These are phyloP conservation scores for Odontophorus gujanensis DNA, from an alignment of 2,113 vertebrate species.

Conservation along the genomic window DNA sequence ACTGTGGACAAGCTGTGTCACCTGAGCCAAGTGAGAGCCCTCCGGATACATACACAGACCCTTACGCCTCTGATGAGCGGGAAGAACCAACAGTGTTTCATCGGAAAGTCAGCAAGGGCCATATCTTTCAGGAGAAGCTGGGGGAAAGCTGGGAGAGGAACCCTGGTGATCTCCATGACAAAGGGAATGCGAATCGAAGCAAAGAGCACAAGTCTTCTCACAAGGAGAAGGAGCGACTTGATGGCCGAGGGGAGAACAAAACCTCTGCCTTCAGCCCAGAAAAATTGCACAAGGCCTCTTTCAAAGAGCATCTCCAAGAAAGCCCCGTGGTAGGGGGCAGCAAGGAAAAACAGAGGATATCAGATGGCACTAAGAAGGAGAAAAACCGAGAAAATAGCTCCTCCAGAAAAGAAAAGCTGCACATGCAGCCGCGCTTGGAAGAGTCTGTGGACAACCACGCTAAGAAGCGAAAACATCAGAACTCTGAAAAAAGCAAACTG, in stretches of 20 bases:
- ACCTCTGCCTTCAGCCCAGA: slow-evolving; percentile 58
- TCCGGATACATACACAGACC: slow-evolving; percentile 71
- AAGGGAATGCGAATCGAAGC: slow-evolving; percentile 76
- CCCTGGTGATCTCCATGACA: slow-evolving; percentile 75
- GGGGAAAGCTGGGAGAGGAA: slow-evolving; percentile 40
- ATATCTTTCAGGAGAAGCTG: slow-evolving; percentile 71
- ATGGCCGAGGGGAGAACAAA: slow-evolving; percentile 66
- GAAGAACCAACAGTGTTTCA: slow-evolving; percentile 53
- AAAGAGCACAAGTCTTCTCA: slow-evolving; percentile 83
- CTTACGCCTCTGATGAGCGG: slow-evolving; percentile 67
- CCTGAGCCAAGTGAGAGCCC: slow-evolving; percentile 82
- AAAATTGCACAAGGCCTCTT: slow-evolving; percentile 64
- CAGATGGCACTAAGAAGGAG: slow-evolving; percentile 70
- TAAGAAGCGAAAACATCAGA: slow-evolving; percentile 76
- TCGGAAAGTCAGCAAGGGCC: slow-evolving; percentile 72
- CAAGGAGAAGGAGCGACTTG: slow-evolving; percentile 72
- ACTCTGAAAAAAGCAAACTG: slow-evolving; percentile 77
- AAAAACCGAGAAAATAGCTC: slow-evolving; percentile 69
- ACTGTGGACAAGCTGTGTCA: slow-evolving; percentile 81
- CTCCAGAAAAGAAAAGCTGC: slow-evolving; percentile 69
- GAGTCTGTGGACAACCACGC: slow-evolving; percentile 64
- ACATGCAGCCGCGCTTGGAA: neutral
- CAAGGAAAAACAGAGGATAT: slow-evolving; percentile 70
- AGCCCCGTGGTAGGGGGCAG: neutral
- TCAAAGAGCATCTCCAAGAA: slow-evolving; percentile 74